These are phyloP conservation scores for Agonum fuliginosum DNA, from an alignment of 2,888 invertebrate species.

Conservation along the genomic window DNA sequence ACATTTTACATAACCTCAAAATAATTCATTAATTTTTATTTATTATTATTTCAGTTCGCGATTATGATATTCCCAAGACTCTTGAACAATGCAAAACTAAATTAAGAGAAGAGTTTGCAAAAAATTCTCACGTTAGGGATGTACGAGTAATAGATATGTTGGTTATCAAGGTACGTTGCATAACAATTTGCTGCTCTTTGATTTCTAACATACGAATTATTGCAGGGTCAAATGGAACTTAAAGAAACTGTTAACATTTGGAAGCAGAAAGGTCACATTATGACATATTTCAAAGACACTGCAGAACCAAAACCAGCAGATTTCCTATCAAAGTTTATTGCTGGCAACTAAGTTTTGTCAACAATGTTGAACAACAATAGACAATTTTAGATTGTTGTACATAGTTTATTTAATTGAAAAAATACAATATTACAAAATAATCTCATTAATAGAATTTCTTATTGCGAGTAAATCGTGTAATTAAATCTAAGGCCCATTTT, in stretches of 20 bases:
- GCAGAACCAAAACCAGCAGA: constrained; percentile 90
- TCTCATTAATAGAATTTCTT: constrained; percentile 69
- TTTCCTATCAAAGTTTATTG: constrained; percentile 93
- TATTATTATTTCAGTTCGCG: constrained; percentile 79
- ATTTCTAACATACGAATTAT: constrained; percentile 14
- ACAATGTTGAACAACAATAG: constrained; percentile 16
- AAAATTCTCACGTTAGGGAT: constrained; percentile 86
- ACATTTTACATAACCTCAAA: constrained; percentile 16
- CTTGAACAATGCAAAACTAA: constrained; percentile 82
- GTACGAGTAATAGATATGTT: constrained; percentile 93
- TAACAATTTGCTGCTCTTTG: constrained; percentile 5
- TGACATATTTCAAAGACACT: constrained; percentile 91
- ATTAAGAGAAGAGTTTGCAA: constrained; percentile 85
- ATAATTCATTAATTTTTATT: neutral
- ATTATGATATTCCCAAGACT: constrained; percentile 88
- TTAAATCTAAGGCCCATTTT: constrained; percentile 84
- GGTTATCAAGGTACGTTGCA: constrained; percentile 86
- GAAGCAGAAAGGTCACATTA: constrained; percentile 92
- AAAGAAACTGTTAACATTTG: constrained; percentile 89
- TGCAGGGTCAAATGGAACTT: constrained; percentile 95
- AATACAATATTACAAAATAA: constrained; percentile 27
- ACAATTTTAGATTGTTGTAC: constrained; percentile 37
- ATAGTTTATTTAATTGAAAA: constrained; percentile 54
- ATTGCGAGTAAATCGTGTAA: constrained; percentile 80
- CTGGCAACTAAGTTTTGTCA: constrained; percentile 75